Evolutionary conservation across 2,113 vertebrate species (phyloP), one percentile per base, ranked within the genome.

Genomic region (Helogale parvula): DNA sequence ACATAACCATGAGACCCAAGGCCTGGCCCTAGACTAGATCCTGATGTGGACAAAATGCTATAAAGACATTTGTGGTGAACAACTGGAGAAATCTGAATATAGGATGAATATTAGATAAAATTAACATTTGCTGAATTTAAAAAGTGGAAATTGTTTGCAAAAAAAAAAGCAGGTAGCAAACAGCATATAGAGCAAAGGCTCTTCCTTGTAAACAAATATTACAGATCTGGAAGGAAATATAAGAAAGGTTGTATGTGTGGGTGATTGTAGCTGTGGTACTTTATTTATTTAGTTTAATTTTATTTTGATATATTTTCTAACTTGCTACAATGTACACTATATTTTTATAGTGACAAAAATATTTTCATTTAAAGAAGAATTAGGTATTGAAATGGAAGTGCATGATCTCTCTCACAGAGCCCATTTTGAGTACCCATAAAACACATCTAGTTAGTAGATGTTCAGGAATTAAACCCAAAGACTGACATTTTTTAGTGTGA

Each of bases 241-340:
- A 4, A n/a, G 14, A 80, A 88, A 33, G 5, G 10, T 57, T 68
- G 1, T 79, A 60, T 65, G 41, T 71, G 31, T 63, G 23, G 9
- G 41, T 85, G 25, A 57, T 16, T 65, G 29, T 76, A 17, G 79
- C 41, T 52, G 54, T 50, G 57, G 15, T 7, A 17, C 10, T 80
- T 88, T 80, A n/a, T 80, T 88, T 80, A n/a, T 79, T 69, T 82
- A 38, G 35, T 47, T 65, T 50, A 52, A 69, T 93, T 96, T 86
- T 54, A 69, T 35, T 72, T 84, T 17, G 7, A 16, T 77, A 4
- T 72, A 60, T 71, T 93, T 93, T 83, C 13, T 84, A 91, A 79
- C 35, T 65, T 95, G 65, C 31, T 72, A 27, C 13, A 72, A 84
- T 57, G 33, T 13, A 4, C 21, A 93, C 47, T 81, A 80, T 69